Conservation (phyloP, 2,888 invertebrate species). For the Patella caerulea region DNA sequence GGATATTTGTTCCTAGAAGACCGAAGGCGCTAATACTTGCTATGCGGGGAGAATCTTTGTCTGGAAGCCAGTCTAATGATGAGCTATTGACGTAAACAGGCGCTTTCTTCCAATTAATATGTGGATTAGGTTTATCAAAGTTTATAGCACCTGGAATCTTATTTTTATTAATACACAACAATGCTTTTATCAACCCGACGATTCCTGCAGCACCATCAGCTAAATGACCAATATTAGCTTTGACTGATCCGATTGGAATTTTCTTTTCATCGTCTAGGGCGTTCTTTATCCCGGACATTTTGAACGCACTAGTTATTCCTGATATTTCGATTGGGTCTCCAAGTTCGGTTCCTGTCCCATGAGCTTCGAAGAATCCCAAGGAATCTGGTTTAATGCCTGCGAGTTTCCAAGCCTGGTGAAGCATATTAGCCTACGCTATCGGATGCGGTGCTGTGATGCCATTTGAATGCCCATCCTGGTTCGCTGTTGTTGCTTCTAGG, state of each 20-base stretch:
- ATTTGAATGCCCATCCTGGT: constrained; percentile 24
- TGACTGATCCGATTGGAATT: constrained; percentile 4
- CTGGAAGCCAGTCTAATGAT: neutral
- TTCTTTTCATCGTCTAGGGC: neutral
- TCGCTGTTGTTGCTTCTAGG: constrained; percentile 20
- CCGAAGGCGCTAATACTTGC: neutral
- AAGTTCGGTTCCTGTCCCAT: constrained; percentile 19
- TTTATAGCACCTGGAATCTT: constrained; percentile 1
- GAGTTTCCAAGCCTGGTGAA: constrained; percentile 18
- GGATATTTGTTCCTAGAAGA: constrained; percentile 3
- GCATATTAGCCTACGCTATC: constrained; percentile 16
- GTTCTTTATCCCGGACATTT: neutral
- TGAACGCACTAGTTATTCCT: neutral
- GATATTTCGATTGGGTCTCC: constrained; percentile 8
- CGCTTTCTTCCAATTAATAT: neutral
- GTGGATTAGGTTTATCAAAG: constrained; percentile 4
- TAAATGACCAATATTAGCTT: constrained; percentile 4
- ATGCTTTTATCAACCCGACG: neutral
- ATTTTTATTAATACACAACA: neutral
- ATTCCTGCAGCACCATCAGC: constrained; percentile 5
- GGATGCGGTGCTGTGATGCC: constrained; percentile 23
- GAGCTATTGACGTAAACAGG: neutral
- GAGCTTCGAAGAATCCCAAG: constrained; percentile 20
- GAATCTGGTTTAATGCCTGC: constrained; percentile 15
- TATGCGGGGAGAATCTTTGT: neutral